Percentiles rank a stretch among this genome's conserved stretches.
These are phyloP conservation scores for Papilio glaucus DNA, from an alignment of 1,140 invertebrate genomes.

Conservation along the genomic window DNA sequence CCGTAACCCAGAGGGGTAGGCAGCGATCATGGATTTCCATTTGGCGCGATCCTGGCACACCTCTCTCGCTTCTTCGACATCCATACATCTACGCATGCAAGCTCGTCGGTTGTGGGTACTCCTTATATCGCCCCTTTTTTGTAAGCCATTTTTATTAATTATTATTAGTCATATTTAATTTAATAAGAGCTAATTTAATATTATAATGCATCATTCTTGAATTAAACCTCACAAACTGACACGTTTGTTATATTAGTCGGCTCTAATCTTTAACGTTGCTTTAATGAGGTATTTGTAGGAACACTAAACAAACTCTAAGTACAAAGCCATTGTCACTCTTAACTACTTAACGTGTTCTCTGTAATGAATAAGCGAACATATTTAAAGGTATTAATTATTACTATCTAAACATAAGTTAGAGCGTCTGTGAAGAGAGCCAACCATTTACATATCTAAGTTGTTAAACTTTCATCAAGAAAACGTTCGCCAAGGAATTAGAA, in stretches of 20 bases:
- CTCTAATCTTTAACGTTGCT: background rate
- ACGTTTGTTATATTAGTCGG: conserved; percentile 4
- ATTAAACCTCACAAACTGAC: background rate
- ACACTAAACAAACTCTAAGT: conserved; percentile 15
- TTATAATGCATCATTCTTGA: too few species aligned
- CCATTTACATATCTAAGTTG: conserved; percentile 52
- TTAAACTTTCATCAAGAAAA: conserved; percentile 43
- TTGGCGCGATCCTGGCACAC: too few species aligned
- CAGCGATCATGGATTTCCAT: too few species aligned
- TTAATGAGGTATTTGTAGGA: conserved; percentile 3
- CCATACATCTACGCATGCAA: too few species aligned
- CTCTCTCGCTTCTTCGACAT: too few species aligned
- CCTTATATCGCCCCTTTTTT: too few species aligned
- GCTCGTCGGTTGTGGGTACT: too few species aligned
- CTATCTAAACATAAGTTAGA: conserved; percentile 44
- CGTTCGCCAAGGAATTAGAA: conserved; percentile 49
- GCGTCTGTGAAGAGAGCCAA: conserved; percentile 44
- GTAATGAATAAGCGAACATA: conserved; percentile 29
- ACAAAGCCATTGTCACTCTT: conserved; percentile 18
- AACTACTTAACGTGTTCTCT: conserved; percentile 27
- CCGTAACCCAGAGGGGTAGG: too few species aligned
- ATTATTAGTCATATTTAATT: too few species aligned
- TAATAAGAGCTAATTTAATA: too few species aligned
- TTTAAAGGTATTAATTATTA: conserved; percentile 36
- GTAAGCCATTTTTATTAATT: too few species aligned